Base-by-base conservation (phyloP, 2,113 vertebrate species). In the Morone chrysops region DNA sequence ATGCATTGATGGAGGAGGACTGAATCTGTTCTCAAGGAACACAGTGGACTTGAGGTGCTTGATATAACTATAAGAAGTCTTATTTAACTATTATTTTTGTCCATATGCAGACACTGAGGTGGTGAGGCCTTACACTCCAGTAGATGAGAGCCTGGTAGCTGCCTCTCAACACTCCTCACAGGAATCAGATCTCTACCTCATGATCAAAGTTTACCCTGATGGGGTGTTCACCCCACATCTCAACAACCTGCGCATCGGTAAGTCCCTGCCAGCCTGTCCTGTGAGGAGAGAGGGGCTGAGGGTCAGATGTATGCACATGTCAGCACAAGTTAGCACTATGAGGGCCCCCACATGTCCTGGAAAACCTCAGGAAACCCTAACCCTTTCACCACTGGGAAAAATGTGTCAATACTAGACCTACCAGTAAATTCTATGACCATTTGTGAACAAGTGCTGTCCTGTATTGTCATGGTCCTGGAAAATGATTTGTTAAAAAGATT, bases 61-160 rank as follows among this genome's bases (percentile, higher is more conserved):
- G 2, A 25, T 13, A 10, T 10, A 2, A 63, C 11, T 3, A 8
- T 18, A 56, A 17, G 6, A 57, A 25, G 12, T 62, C 22, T 25
- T 1, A 5, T 38, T 65, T 5, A 8, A 4, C 47, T 13, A 1
- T 40, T 4, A 5, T 38, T 51, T 66, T 25, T 38, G 14, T 65
- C 20, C 18, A 0, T 70, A 68, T 93, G 14, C 89, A 99, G 98
- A 92, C 80, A 92, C 92, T 43, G 97, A 98, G 87, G 94, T 97
- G 36, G 96, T 97, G 89, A 97, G 98, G 92, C 97, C 98, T 0
- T 99, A 99, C 87, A 99, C 98, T 11, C 96, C 97, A 43, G 94
- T 99, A 13, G 94, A 95, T 62, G 87, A 90, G 81, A 95, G 59
- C 76, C 94, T 98, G 80, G 67, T 89, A n/a, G 83, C 94, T 63